Evolutionary conservation across 92 coral and sea anemone genomes (phyloP), one percentile per base, ranked within the genome.

Genomic region (Bergia puertoricense): DNA sequence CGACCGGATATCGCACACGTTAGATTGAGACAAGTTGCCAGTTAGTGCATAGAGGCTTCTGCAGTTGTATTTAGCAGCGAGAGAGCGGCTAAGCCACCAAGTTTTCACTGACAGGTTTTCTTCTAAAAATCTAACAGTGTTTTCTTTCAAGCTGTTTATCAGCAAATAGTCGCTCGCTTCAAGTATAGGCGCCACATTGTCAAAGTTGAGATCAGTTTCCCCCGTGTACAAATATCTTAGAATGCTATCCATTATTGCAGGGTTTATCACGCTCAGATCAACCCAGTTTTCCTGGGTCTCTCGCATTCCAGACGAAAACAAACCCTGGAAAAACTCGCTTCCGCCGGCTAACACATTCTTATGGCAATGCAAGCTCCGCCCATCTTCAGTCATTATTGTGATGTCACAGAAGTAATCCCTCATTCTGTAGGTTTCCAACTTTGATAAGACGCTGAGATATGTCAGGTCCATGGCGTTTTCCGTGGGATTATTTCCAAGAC

Each of bases 41-140:
- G 82, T 79, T 23, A 79, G 66, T 16, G 6, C 13, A 10, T 46
- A 79, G 59, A 79, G 82, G 15, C 23, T 37, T 30, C 10, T n/a
- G 42, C 82, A 79, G 82, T 79, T 79, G 82, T 79, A 79, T 79
- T 66, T 39, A n/a, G 82, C 40, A 50, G 82, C 82, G 8, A 79
- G 82, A 20, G 59, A 45, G n/a, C 82, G 62, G 82, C 67, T 79
- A 20, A 79, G 8, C 82, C 82, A 79, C 82, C 82, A 79, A 0
- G 82, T 79, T 79, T 45, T n/a, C 59, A 79, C 39, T 79, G 82
- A 45, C 40, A 79, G 82, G 59, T 79, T 79, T 79, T 45, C 66
- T 45, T 48, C 39, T 5, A 79, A 79, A 45, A 79, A 79, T 16
- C 9, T 79, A 22, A 23, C 39, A 48, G 18, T 48, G 39, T 79